These are phyloP conservation scores for Mirza zaza DNA, from an alignment of 2,113 vertebrate species.

Conservation along the genomic window DNA sequence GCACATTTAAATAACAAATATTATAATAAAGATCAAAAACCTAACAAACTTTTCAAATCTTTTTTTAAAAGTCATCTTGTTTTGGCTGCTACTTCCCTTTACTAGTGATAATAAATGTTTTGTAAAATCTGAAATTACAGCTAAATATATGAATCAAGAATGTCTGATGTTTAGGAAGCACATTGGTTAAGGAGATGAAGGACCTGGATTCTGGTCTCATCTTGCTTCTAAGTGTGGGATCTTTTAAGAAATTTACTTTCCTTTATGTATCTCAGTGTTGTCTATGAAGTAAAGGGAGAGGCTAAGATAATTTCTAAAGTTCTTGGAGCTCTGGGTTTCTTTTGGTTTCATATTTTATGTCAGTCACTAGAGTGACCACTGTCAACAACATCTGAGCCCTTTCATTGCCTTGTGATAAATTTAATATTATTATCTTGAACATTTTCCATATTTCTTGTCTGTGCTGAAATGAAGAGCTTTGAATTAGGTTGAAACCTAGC, in stretches of 20 bases:
- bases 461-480: constrained; percentile 47
- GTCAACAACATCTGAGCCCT: background rate
- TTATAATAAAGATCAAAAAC: background rate
- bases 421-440: constrained; percentile 50
- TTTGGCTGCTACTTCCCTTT: constrained; percentile 6
- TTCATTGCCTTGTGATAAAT: constrained; percentile 1
- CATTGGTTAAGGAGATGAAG: background rate
- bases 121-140: constrained; percentile 21
- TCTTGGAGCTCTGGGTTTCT: background rate
- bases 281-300: background rate
- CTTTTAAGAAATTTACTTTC: background rate
- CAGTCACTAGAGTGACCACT: background rate
- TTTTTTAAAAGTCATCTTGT: background rate
- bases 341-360: constrained; percentile 8
- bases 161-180: background rate
- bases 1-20: background rate
- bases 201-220: background rate
- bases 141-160: background rate
- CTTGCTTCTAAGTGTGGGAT: background rate
- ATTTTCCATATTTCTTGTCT: constrained; percentile 43
- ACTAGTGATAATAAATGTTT: background rate
- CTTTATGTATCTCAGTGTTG: background rate
- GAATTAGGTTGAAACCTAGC: constrained; percentile 58
- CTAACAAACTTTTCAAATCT: background rate
- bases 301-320: background rate